Evolutionary conservation across 2,113 vertebrate species (phyloP).

Genomic region (Crotalus viridis): DNA sequence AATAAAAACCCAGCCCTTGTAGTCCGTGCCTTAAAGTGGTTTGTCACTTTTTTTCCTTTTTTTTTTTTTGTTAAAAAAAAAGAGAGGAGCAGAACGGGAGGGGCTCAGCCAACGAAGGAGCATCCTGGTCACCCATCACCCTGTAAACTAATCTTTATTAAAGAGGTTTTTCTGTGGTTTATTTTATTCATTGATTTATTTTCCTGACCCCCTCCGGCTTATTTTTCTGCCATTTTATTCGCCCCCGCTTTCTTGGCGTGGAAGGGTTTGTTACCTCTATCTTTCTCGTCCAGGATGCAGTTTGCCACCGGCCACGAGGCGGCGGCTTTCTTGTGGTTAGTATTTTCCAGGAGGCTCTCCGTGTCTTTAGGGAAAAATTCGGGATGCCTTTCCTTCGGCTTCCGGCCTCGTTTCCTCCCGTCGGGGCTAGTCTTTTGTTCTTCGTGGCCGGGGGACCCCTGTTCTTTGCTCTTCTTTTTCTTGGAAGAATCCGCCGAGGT

Average conservation of each 20-base stretch:
- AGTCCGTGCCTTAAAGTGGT: slow-evolving; percentile 57
- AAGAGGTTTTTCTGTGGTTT: slow-evolving; percentile 35
- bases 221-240: slow-evolving; percentile 68
- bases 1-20: slow-evolving; percentile 59
- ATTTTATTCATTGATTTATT: not conserved
- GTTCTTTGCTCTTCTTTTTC: slow-evolving; percentile 77
- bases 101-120: slow-evolving; percentile 26
- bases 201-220: slow-evolving; percentile 53
- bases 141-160: slow-evolving; percentile 64
- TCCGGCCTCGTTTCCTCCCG: slow-evolving; percentile 89
- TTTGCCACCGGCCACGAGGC: slow-evolving; percentile 55
- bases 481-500: slow-evolving; percentile 77
- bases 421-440: slow-evolving; percentile 74
- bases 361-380: slow-evolving; percentile 55
- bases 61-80: not conserved
- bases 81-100: slow-evolving; percentile 12
- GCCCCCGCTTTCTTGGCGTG: slow-evolving; percentile 65
- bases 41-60: slow-evolving; percentile 13
- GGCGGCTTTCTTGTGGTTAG: slow-evolving; percentile 60
- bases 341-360: slow-evolving; percentile 59
- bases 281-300: slow-evolving; percentile 57
- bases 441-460: slow-evolving; percentile 71
- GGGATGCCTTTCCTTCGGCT: slow-evolving; percentile 82
- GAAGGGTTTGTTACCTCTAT: slow-evolving; percentile 48
- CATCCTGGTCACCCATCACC: slow-evolving; percentile 35